Conservation (phyloP, 1,140 invertebrate species). For the Drosophila erecta region DNA sequence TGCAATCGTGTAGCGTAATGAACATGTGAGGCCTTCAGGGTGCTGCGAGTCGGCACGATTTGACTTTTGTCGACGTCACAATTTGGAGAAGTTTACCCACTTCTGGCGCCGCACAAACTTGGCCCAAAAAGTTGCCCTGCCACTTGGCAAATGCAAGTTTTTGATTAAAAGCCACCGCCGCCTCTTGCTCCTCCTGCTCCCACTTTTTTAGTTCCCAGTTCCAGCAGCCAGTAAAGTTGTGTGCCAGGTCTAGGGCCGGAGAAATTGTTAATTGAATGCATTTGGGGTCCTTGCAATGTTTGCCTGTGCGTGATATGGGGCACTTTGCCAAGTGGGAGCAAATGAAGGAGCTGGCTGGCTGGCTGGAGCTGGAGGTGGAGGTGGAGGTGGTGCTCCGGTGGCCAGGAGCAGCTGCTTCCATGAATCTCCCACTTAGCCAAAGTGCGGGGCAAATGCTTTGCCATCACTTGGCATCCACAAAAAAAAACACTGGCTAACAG, state of each 20-base stretch:
- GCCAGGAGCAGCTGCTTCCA: background rate
- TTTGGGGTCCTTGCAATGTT: conserved; percentile 61
- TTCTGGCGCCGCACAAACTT: conserved; percentile 55
- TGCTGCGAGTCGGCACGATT: conserved; percentile 56
- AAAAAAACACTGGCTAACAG: conserved; percentile 4
- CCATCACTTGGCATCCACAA: conserved; percentile 10
- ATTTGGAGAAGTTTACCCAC: conserved; percentile 67
- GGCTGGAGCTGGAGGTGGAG: background rate
- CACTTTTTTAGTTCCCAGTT: conserved; percentile 21
- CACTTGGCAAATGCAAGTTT: conserved; percentile 73
- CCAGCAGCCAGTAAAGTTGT: conserved; percentile 56
- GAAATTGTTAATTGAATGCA: conserved; percentile 81
- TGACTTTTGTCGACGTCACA: conserved; percentile 78
- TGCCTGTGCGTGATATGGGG: conserved; percentile 59
- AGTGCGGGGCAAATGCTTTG: conserved; percentile 6
- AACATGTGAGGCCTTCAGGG: conserved; percentile 14
- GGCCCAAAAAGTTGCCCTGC: conserved; percentile 59
- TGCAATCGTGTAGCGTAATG: background rate
- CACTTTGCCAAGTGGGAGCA: conserved; percentile 39
- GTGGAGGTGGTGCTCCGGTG: background rate
- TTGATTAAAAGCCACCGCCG: conserved; percentile 69
- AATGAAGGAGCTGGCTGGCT: conserved; percentile 7
- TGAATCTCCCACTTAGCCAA: conserved; percentile 11
- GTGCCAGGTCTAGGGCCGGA: conserved; percentile 24
- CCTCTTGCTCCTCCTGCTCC: background rate